These are phyloP conservation scores for Mesocentrotus franciscanus DNA, from an alignment of 53 echinoderm and acorn worm genomes.

Conservation along the genomic window DNA sequence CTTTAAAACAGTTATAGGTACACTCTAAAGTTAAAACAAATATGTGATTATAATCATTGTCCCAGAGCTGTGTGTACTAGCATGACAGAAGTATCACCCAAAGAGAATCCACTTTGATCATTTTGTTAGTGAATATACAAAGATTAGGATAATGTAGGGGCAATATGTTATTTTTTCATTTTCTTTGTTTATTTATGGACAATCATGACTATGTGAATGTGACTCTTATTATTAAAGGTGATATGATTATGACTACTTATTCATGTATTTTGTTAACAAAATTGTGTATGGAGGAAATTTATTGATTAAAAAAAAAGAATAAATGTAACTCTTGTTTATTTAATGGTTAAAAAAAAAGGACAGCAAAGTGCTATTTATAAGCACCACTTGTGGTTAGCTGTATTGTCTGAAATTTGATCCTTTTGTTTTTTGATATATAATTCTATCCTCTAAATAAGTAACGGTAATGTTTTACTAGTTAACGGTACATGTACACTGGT, in stretches of 20 bases:
- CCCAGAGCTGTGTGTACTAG: neutral
- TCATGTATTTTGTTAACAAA: constrained; percentile 8
- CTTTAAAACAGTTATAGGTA: neutral
- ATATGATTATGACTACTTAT: constrained; percentile 24
- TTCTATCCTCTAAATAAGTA: neutral
- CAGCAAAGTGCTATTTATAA: neutral
- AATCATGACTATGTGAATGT: constrained; percentile 22
- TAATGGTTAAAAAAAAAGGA: neutral
- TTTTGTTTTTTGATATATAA: neutral
- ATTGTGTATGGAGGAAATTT: constrained; percentile 32
- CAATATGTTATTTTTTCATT: neutral
- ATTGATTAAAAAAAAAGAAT: neutral
- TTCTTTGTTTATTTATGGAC: constrained; percentile 10
- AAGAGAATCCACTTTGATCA: neutral
- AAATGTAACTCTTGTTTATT: neutral
- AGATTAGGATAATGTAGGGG: neutral
- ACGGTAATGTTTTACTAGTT: neutral
- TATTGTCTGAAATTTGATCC: neutral
- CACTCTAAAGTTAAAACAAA: neutral
- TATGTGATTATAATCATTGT: neutral
- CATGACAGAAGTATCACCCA: neutral
- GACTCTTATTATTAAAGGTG: neutral
- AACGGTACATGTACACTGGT: neutral
- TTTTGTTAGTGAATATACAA: neutral
- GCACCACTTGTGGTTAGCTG: neutral